A percentile compares a stretch with the other conserved stretches of the same genome.
These are phyloP conservation scores for Plutella xylostella DNA, from an alignment of 2,888 invertebrate species.

Conservation along the genomic window DNA sequence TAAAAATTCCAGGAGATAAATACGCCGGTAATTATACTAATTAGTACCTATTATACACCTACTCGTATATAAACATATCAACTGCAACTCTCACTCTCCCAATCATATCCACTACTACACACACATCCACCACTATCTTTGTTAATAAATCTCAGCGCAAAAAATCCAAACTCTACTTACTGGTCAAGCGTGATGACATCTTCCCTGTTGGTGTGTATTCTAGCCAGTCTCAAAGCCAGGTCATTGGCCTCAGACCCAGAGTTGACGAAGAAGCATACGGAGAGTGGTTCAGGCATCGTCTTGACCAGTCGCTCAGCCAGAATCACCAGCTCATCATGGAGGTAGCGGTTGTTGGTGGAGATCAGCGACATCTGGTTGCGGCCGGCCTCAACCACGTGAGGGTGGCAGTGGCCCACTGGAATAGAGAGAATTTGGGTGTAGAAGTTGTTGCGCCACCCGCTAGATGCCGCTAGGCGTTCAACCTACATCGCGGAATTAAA, in stretches of 20 bases:
- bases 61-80: too few relatives aligned
- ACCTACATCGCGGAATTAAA: too few relatives aligned
- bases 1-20: too few relatives aligned
- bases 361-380: slow-evolving; percentile 90
- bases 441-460: not conserved
- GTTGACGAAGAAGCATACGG: slow-evolving; percentile 96
- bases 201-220: slow-evolving; percentile 87
- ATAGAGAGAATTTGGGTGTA: slow-evolving; percentile 2
- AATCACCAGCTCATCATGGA: slow-evolving; percentile 95
- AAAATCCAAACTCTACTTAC: slow-evolving; percentile 73
- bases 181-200: slow-evolving; percentile 96
- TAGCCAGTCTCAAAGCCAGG: slow-evolving; percentile 91
- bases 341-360: slow-evolving; percentile 95
- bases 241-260: slow-evolving; percentile 99
- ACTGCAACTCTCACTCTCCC: too few relatives aligned
- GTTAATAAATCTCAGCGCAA: too few relatives aligned
- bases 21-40: too few relatives aligned
- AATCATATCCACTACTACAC: too few relatives aligned
- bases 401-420: slow-evolving; percentile 97
- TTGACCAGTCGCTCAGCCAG: slow-evolving; percentile 87
- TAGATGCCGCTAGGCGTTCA: too few relatives aligned
- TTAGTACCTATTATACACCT: too few relatives aligned
- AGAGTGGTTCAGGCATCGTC: slow-evolving; percentile 86
- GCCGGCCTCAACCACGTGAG: slow-evolving; percentile 91
- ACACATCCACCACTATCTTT: too few relatives aligned